Evolutionary conservation across 2,888 invertebrate species (phyloP), one percentile per base, ranked within the genome.

Genomic region (Branchellion lobata): DNA sequence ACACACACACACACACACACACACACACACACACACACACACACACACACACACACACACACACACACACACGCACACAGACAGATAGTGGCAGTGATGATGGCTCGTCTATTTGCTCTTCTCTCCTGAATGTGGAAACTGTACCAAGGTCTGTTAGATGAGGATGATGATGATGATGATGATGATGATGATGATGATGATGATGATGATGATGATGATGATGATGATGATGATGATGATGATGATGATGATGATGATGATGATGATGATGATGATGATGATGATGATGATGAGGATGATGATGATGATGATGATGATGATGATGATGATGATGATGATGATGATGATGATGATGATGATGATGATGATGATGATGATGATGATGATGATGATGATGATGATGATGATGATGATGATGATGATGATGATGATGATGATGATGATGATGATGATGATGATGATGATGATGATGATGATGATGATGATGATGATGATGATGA

Each of bases 231-330:
- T 2, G 2, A 72, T 24, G 40, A 73, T 40, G 36, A 73, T 36
- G 40, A 24, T 73, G 73, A 18, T 73, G 73, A 73, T 73, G 36
- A 73, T 73, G 40, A 73, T 73, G 73, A 73, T 73, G 40, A 73
- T 69, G 40, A 73, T 1, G 40, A 73, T 33, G 73, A 73, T 33
- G 73, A 73, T 33, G 18, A 47, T 73, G 73, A 3, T 24, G 40
- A 40, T 72, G 34, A 40, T 73, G 73, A 73, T 73, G 73, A 40
- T 73, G 36, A 73, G 31, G 73, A 73, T 53, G 75, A 33, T 47
- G 75, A 75, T 47, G 53, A 75, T 29, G 57, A 75, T 53, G 57
- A 53, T 75, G 53, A 75, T 51, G 75, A 75, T 51, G 47, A 40
- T 27, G 11, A 75, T 51, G 75, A 75, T 75, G 51, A 75, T 36